Base-by-base conservation (phyloP, 2,113 vertebrate species). In the Montifringilla adamsi region DNA sequence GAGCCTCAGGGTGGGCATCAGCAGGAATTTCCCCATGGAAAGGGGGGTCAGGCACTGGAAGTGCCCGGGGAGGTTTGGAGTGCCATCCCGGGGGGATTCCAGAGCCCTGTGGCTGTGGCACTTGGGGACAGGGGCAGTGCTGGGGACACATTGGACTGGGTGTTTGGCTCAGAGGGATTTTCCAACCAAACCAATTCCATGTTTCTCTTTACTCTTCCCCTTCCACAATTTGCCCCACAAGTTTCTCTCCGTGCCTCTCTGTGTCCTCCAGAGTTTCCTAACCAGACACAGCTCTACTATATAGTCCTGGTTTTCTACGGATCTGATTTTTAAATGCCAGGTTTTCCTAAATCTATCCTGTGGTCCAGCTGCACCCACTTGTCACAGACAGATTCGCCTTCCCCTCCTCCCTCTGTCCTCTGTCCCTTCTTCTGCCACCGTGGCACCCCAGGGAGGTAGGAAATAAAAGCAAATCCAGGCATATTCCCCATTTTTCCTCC, bases 1-100 rank as follows among this genome's bases (percentile, higher is more conserved):
- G 1, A 75, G 44, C 2, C 2, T 2, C 11, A 10, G 16, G 20
- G 12, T 24, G 41, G 24, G 13, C 14, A 50, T 4, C 6, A 6
- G 49, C 5, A 47, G 62, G 4, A 5, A 15, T 15, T 37, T 44
- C 27, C 53, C 7, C 20, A 1, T 33, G 37, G 75, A 13, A 78
- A 43, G 59, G 35, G 41, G 11, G 12, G 3, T 14, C 23, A 24
- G 23, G 47, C 6, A 2, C 6, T 24, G 47, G 23, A 14, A 49
- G 47, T 49, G 47, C 23, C 47, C 47, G 26, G 23, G 47, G 23
- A 49, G 49, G 49, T 26, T 26, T 7, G 37, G 37, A 16, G 6
- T 64, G 2, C 44, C 44, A 28, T 23, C 19, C 28, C 30, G 6
- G 35, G 9, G 19, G 53, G 64, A 22, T 47, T 39, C 27, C 10